These are phyloP conservation scores for Xenopus laevis DNA, from an alignment of 2,113 vertebrate species.

Conservation along the genomic window DNA sequence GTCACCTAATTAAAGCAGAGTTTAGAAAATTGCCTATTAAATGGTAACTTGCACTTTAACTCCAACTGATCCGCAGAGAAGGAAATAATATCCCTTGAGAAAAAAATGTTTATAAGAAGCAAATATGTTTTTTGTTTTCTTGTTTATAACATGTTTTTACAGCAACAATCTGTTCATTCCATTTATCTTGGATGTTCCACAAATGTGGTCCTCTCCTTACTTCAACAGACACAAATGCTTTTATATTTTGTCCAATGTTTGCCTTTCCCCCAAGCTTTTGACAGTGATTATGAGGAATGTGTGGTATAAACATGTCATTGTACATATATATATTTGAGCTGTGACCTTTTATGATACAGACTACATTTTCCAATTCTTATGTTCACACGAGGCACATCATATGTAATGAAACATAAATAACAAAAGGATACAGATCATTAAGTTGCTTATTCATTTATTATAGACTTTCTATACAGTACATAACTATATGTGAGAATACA, in stretches of 20 bases:
- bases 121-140: conserved; percentile 1
- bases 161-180: background rate
- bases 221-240: background rate
- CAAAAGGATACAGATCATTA: background rate
- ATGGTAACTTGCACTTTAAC: too few relatives aligned
- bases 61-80: background rate
- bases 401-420: background rate
- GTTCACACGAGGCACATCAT: background rate
- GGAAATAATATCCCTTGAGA: background rate
- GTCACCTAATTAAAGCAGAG: too few relatives aligned
- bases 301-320: background rate
- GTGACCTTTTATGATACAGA: background rate
- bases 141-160: conserved; percentile 6
- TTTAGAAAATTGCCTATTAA: too few relatives aligned
- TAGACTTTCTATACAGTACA: background rate
- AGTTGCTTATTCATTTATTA: background rate
- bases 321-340: background rate
- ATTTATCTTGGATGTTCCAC: background rate
- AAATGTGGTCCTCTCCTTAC: background rate
- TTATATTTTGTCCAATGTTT: background rate
- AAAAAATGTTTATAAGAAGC: background rate
- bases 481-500: too few relatives aligned
- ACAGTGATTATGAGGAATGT: background rate
- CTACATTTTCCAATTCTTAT: background rate
- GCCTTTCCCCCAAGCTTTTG: background rate